Evolutionary conservation across 2,888 invertebrate genomes (phyloP), one percentile per base, ranked within the genome.

Genomic region (Acrobeloides nanus): DNA sequence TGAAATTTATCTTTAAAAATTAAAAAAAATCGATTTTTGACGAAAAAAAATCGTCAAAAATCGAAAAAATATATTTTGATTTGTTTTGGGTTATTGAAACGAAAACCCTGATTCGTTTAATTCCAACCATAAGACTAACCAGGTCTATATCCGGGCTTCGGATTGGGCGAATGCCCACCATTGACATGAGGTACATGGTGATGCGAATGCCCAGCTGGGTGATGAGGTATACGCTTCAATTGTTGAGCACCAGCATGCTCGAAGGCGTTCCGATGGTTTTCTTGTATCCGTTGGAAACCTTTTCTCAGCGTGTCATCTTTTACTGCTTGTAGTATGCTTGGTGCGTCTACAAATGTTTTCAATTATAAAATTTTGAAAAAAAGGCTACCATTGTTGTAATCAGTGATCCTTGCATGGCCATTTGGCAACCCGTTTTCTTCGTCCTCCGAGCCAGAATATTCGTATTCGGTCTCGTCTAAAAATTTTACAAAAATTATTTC

Each of bases 271-370:
- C 62, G 48, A 45, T 58, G 60, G 38, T 49, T 58, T 51, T 74
- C 89, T 77, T 95, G 95, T 64, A 95, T 89, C 77, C 92, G 89
- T 75, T 92, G 90, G 82, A 97, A 97, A 80, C 95, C 95, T 51
- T 93, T 82, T 35, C 93, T 83, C 53, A 97, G 80, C 10, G 95
- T 97, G 75, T 93, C 90, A 46, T 93, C 93, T 51, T 88, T 88
- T 51, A 82, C 82, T 43, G 84, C 84, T 75, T 87, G 88, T 60
- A 93, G 85, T 71, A 92, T 90, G 53, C 89, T 90, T 12, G 37
- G 37, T 35, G 37, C 18, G 10, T 35, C 8, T 35, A 15, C 10
- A 35, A 15, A 29, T 29, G 10, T 12, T 29, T 29, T 29, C 31
- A 29, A 29, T 12, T 29, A 10, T 29, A 10, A 29, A 15, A 15